Conservation (phyloP, 1,140 invertebrate species). For the Homarus americanus region DNA sequence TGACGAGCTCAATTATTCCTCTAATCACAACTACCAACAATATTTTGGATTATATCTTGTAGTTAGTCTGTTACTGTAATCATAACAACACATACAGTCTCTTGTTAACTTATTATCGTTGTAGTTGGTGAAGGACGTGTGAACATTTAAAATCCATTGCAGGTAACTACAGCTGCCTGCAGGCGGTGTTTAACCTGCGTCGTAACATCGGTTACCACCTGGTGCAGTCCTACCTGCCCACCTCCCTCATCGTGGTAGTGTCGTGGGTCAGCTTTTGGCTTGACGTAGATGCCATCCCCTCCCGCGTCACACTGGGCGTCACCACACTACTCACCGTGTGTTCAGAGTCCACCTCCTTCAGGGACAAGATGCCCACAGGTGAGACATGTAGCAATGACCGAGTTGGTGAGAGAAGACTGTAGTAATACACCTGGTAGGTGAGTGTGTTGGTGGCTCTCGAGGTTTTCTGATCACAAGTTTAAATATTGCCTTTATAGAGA, state of each 20-base stretch:
- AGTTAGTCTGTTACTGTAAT: no score
- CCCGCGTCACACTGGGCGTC: slow-evolving; percentile 82
- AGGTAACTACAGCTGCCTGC: slow-evolving; percentile 83
- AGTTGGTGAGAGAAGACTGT: no score
- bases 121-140: no score
- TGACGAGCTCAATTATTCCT: no score
- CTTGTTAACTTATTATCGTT: no score
- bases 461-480: no score
- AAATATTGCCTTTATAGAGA: no score
- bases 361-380: slow-evolving; percentile 70
- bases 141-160: slow-evolving; percentile 45
- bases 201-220: slow-evolving; percentile 83
- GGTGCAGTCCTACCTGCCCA: slow-evolving; percentile 84
- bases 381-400: background rate
- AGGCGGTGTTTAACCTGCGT: slow-evolving; percentile 80
- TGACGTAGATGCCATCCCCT: slow-evolving; percentile 83
- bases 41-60: no score
- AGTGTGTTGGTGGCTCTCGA: no score
- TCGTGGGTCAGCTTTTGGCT: slow-evolving; percentile 85
- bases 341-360: slow-evolving; percentile 66
- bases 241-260: slow-evolving; percentile 84
- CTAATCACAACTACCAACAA: no score
- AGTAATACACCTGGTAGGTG: no score
- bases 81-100: no score
- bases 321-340: slow-evolving; percentile 82